Percentiles rank a stretch among this genome's conserved stretches.
These are phyloP conservation scores for Drosophila histrio DNA, from an alignment of 2,888 invertebrate genomes.

Conservation along the genomic window DNA sequence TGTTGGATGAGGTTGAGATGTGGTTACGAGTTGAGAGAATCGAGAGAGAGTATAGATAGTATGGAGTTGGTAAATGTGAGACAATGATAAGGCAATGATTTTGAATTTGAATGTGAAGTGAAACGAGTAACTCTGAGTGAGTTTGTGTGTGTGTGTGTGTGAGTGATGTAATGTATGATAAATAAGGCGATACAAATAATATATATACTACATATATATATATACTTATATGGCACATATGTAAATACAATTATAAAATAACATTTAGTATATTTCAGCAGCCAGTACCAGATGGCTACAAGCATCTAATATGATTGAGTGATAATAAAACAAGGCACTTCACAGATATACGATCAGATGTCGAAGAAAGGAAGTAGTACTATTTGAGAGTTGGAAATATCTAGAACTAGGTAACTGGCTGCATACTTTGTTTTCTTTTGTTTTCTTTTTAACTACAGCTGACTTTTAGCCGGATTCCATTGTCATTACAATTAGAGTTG, in stretches of 20 bases:
- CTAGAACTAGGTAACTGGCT: conserved; percentile 14
- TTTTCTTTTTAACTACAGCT: not conserved
- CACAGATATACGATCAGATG: not conserved
- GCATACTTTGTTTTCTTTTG: not conserved
- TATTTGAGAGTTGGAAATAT: not conserved
- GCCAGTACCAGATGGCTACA: conserved; percentile 9
- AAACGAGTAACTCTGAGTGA: not conserved
- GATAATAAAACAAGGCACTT: conserved; percentile 38
- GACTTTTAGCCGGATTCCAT: conserved; percentile 17
- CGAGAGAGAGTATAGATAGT: conserved; percentile 54
- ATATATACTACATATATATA: not conserved
- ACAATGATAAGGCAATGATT: conserved; percentile 39
- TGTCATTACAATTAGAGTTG: too few species aligned
- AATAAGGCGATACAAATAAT: conserved; percentile 25
- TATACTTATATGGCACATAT: not conserved
- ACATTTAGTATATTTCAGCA: not conserved
- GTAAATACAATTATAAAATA: conserved; percentile 17
- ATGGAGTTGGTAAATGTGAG: conserved; percentile 40
- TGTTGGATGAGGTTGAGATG: conserved; percentile 37
- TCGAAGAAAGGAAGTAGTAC: not conserved
- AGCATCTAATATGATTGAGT: not conserved
- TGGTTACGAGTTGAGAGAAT: conserved; percentile 40
- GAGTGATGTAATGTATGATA: conserved; percentile 7
- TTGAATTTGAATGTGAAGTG: conserved; percentile 1
- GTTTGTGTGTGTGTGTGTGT: conserved; percentile 12